Percentiles rank a stretch among this genome's conserved stretches.
phyloP scores from a whole-genome alignment of 2,113 vertebrate genomes.

The Hiodon alosoides region DNA sequence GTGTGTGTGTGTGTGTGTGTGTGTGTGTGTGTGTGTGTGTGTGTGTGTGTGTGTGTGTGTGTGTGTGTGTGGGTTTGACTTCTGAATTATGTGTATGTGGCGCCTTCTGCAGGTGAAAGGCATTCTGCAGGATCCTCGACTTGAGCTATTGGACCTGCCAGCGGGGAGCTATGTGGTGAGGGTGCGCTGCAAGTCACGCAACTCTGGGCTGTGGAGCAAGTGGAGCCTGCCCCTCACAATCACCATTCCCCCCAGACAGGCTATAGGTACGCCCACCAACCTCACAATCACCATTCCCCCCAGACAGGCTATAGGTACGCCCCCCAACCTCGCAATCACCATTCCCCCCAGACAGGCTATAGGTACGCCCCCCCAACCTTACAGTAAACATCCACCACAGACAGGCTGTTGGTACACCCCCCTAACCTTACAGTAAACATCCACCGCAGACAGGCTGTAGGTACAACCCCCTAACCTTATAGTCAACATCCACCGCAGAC shows the following conservation, averaged over 20 bases:
- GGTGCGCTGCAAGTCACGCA: slow-evolving; percentile 59
- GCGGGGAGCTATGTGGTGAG: slow-evolving; percentile 47
- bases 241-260: slow-evolving; percentile 36
- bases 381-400: not conserved
- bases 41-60: too few species aligned
- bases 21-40: too few species aligned
- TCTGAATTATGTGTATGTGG: too few species aligned
- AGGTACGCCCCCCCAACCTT: too few species aligned
- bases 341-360: not conserved
- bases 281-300: not conserved
- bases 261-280: slow-evolving; percentile 9
- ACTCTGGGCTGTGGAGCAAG: slow-evolving; percentile 58
- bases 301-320: not conserved
- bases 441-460: too few species aligned
- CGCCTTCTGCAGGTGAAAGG: slow-evolving; percentile 50
- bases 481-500: too few species aligned
- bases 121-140: slow-evolving; percentile 49
- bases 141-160: slow-evolving; percentile 58
- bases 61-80: too few species aligned
- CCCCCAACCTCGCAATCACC: not conserved
- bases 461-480: too few species aligned
- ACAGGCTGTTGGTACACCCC: too few species aligned
- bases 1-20: too few species aligned
- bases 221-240: slow-evolving; percentile 54
- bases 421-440: too few species aligned